These are phyloP conservation scores for Leptinotarsa juncta DNA, from an alignment of 2,888 invertebrate genomes.

Conservation along the genomic window DNA sequence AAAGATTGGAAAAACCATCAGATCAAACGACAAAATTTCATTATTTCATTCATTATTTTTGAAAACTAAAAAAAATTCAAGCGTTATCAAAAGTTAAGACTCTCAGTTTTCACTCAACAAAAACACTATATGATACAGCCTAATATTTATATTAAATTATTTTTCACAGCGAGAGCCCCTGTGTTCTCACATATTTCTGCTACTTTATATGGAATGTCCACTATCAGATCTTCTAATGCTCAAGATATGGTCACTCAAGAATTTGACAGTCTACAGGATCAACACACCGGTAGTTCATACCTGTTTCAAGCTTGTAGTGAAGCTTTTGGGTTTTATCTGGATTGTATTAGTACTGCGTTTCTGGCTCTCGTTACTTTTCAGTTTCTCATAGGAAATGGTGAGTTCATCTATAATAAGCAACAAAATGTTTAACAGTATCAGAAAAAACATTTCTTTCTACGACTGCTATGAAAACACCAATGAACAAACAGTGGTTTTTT, in stretches of 20 bases:
- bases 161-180: constrained; percentile 79
- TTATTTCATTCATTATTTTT: too few relatives aligned
- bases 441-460: background rate
- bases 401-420: background rate
- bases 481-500: background rate
- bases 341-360: constrained; percentile 72
- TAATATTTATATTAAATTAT: background rate
- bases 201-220: constrained; percentile 85
- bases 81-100: too few relatives aligned
- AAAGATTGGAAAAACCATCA: too few relatives aligned
- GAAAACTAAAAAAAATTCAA: too few relatives aligned
- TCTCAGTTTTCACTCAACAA: too few relatives aligned
- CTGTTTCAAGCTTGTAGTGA: constrained; percentile 71
- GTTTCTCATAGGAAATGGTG: constrained; percentile 72
- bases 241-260: constrained; percentile 79
- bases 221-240: constrained; percentile 83
- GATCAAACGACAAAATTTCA: too few relatives aligned
- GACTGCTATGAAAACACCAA: background rate
- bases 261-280: constrained; percentile 79
- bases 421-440: background rate
- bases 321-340: constrained; percentile 72
- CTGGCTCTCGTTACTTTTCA: constrained; percentile 73
- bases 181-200: constrained; percentile 92
- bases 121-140: background rate
- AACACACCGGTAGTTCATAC: constrained; percentile 74